Percentiles rank a stretch among this genome's conserved stretches.
These are phyloP conservation scores for Maccullochella peelii DNA, from an alignment of 2,113 vertebrate species.

Conservation along the genomic window DNA sequence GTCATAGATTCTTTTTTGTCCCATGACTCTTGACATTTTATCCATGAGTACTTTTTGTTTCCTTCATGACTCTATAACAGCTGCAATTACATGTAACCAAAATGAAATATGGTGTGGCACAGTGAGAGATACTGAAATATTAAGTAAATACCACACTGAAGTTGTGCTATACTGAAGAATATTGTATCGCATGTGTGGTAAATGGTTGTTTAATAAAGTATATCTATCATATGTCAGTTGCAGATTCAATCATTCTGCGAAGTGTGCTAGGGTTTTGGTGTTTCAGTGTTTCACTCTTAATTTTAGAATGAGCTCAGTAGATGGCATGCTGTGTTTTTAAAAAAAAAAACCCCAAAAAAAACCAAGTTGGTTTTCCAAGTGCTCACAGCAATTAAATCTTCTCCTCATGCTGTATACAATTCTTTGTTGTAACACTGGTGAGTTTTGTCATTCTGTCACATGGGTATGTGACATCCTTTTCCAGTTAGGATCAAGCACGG, in stretches of 20 bases:
- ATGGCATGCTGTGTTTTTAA: neutral
- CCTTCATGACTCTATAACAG: neutral
- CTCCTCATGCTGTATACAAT: constrained; percentile 8
- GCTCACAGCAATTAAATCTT: constrained; percentile 28
- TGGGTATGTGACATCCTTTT: constrained; percentile 35
- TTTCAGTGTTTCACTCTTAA: neutral
- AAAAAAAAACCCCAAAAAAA: constrained; percentile 44
- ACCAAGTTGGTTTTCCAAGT: constrained; percentile 2
- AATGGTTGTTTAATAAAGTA: neutral
- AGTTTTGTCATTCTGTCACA: constrained; percentile 41
- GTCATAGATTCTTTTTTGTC: no score
- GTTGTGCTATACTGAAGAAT: neutral
- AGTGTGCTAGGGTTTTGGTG: neutral
- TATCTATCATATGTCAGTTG: neutral
- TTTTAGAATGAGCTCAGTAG: constrained; percentile 1
- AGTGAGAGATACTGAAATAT: neutral
- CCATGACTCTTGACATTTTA: neutral
- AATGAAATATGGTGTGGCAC: neutral
- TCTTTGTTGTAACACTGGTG: constrained; percentile 20
- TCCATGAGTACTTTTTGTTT: neutral
- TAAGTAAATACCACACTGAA: neutral
- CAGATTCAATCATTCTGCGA: neutral
- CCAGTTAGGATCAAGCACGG: constrained; percentile 21
- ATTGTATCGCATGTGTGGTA: no score
- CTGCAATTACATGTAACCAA: neutral